Conservation (phyloP, 23 tunicate genomes). For the Ciona savignyi region DNA sequence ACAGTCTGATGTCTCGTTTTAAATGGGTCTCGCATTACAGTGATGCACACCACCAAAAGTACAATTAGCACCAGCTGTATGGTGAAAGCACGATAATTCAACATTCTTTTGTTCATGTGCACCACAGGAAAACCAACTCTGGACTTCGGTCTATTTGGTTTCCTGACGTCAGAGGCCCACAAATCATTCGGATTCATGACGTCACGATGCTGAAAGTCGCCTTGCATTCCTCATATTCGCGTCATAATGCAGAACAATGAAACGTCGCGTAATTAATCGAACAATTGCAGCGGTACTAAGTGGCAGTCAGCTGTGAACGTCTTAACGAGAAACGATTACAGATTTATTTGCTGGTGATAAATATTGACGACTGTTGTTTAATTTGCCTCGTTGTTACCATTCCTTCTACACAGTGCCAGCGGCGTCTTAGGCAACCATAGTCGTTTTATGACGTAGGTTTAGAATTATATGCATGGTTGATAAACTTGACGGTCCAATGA, state of each 20-base stretch:
- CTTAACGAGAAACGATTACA: too few species aligned
- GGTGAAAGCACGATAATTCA: not conserved
- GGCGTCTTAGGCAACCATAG: too few species aligned
- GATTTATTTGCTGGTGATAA: too few species aligned
- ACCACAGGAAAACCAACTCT: not conserved
- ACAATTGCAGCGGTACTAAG: not conserved
- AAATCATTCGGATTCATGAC: not conserved
- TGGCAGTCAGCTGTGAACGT: too few species aligned
- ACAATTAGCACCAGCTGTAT: not conserved
- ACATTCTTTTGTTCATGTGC: not conserved
- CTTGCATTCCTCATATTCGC: not conserved
- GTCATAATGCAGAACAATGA: too few species aligned
- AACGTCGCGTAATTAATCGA: not conserved
- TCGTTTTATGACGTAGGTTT: too few species aligned
- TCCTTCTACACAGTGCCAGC: too few species aligned
- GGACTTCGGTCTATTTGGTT: not conserved
- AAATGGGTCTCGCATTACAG: not conserved
- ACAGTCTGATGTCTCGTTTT: not conserved
- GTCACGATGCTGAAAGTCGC: not conserved
- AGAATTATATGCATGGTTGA: too few species aligned
- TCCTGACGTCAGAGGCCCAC: not conserved
- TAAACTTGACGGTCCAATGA: too few species aligned
- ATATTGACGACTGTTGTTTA: too few species aligned
- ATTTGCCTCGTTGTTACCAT: too few species aligned
- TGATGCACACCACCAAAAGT: not conserved